phyloP scores from a whole-genome alignment of 2,888 invertebrate species.

The Petrolisthes cinctipes region DNA sequence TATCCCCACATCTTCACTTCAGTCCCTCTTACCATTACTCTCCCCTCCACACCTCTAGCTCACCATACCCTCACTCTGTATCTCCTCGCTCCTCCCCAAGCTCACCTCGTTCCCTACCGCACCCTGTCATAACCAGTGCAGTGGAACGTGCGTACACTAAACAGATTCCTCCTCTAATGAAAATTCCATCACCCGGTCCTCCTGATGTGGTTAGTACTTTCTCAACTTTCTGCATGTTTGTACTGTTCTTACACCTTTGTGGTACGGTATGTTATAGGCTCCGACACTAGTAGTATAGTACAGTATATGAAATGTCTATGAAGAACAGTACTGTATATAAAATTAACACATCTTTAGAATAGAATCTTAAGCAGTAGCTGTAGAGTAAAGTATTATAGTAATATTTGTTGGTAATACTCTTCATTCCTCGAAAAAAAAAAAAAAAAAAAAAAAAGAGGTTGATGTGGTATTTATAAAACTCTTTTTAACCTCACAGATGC shows the following conservation, averaged over 20 bases:
- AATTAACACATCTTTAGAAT: no score
- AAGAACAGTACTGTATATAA: no score
- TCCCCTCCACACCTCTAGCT: background rate
- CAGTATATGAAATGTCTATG: no score
- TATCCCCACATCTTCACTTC: background rate
- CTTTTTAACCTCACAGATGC: background rate
- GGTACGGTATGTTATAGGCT: no score
- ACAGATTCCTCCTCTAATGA: constrained; percentile 38
- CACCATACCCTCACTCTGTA: background rate
- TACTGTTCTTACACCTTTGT: no score
- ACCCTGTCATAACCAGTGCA: constrained; percentile 36
- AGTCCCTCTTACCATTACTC: background rate
- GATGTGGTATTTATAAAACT: background rate
- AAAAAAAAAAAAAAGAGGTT: no score
- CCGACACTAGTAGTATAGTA: no score
- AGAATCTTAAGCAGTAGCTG: no score
- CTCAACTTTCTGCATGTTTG: background rate
- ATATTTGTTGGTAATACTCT: no score
- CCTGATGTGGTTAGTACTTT: background rate
- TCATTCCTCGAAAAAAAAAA: no score
- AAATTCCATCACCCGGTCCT: background rate
- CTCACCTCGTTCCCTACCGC: constrained; percentile 11
- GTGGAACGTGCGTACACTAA: background rate
- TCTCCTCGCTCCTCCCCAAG: background rate
- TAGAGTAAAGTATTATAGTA: no score